phyloP scores from a whole-genome alignment of 2,797 vertebrate species.

The Hemibagrus guttatus region DNA sequence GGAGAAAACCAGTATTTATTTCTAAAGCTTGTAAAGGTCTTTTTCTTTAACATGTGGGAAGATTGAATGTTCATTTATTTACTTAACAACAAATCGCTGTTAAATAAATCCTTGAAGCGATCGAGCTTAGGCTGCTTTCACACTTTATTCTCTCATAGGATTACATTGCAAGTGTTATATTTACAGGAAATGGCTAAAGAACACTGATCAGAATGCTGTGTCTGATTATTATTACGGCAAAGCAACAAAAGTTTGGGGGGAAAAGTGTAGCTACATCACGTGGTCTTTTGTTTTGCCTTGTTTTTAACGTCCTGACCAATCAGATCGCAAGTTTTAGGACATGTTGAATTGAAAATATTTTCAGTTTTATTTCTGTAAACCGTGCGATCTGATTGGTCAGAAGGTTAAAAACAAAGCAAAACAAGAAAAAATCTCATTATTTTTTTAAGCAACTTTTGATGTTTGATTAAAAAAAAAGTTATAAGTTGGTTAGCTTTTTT shows the following conservation, averaged over 20 bases:
- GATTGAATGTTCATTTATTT: not conserved
- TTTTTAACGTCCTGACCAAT: not conserved
- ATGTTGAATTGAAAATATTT: too few species aligned
- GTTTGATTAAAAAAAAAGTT: too few species aligned
- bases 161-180: not conserved
- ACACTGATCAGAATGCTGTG: not conserved
- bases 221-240: not conserved
- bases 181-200: not conserved
- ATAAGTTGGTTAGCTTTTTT: too few species aligned
- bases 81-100: not conserved
- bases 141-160: not conserved
- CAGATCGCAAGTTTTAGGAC: not conserved
- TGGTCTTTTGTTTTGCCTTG: not conserved
- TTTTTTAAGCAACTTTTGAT: too few species aligned
- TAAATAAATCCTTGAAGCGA: not conserved
- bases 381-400: too few species aligned
- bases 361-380: too few species aligned
- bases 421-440: too few species aligned
- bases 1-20: not conserved
- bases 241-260: not conserved
- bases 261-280: too few species aligned
- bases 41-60: not conserved
- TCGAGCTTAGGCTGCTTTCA: not conserved
- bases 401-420: too few species aligned
- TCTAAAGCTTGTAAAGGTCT: too few species aligned